Evolutionary conservation across 2,888 invertebrate species (phyloP).

Genomic region (Drepana falcataria): DNA sequence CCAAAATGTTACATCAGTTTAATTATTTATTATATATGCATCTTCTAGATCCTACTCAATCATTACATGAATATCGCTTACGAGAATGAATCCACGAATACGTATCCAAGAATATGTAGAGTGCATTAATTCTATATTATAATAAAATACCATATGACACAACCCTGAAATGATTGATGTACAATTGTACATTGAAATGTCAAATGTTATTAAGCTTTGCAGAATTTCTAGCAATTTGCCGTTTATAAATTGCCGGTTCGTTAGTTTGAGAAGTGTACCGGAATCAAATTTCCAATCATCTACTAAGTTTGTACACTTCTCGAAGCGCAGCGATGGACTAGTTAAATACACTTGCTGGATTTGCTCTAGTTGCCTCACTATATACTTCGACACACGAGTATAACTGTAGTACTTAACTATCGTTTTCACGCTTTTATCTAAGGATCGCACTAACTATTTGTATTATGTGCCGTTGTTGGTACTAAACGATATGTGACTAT

Average conservation of each 20-base stretch:
- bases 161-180: conserved; percentile 43
- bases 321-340: conserved; percentile 24
- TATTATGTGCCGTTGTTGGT: neutral
- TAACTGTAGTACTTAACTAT: conserved; percentile 16
- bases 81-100: too few relatives aligned
- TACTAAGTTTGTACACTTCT: conserved; percentile 30
- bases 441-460: neutral
- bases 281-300: conserved; percentile 61
- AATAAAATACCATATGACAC: conserved; percentile 18
- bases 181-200: conserved; percentile 57
- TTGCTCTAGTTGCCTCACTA: conserved; percentile 31
- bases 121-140: too few relatives aligned
- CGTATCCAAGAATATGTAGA: neutral
- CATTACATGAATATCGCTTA: too few relatives aligned
- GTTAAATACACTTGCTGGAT: conserved; percentile 22
- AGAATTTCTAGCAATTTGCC: conserved; percentile 65
- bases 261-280: conserved; percentile 73
- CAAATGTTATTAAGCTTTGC: conserved; percentile 52
- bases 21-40: too few relatives aligned
- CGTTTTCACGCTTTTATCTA: conserved; percentile 11
- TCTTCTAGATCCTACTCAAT: too few relatives aligned
- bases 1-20: too few relatives aligned
- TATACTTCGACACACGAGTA: neutral
- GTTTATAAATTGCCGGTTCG: conserved; percentile 55
- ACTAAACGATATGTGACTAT: neutral